These are phyloP conservation scores for Crotalus horridus DNA, from an alignment of 2,113 vertebrate species.

Conservation along the genomic window DNA sequence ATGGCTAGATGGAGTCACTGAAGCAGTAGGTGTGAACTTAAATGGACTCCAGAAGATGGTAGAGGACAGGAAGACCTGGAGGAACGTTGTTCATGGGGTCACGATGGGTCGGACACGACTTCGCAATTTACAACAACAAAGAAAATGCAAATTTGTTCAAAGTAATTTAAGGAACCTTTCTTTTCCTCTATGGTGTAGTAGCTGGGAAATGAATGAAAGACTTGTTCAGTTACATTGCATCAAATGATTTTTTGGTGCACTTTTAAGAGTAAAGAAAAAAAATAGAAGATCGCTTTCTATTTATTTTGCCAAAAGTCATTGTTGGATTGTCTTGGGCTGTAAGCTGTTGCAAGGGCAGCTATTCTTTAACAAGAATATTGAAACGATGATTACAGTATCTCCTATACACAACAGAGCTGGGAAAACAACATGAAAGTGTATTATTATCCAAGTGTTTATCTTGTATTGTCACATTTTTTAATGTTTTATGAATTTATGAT, in stretches of 20 bases:
- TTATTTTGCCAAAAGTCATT: conserved; percentile 65
- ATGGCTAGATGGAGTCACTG: too few relatives aligned
- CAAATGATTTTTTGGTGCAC: conserved; percentile 56
- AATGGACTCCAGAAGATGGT: too few relatives aligned
- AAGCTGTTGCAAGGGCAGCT: conserved; percentile 62
- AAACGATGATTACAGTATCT: conserved; percentile 38
- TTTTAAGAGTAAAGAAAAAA: conserved; percentile 31
- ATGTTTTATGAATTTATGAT: conserved; percentile 83
- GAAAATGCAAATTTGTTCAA: background rate
- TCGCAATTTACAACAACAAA: too few relatives aligned
- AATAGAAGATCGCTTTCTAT: conserved; percentile 58
- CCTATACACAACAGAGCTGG: conserved; percentile 38
- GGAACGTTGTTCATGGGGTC: too few relatives aligned
- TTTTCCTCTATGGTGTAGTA: conserved; percentile 26
- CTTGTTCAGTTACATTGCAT: background rate
- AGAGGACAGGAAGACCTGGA: too few relatives aligned
- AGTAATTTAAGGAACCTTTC: conserved; percentile 24
- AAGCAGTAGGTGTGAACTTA: too few relatives aligned
- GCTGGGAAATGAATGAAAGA: background rate
- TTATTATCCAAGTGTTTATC: conserved; percentile 77
- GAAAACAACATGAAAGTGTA: conserved; percentile 71
- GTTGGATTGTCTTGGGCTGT: conserved; percentile 35
- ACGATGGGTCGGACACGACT: too few relatives aligned
- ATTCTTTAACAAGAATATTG: conserved; percentile 50
- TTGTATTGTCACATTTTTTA: conserved; percentile 76